phyloP scores from a whole-genome alignment of 35 echinoderm and acorn worm species.

The Patiria miniata region DNA sequence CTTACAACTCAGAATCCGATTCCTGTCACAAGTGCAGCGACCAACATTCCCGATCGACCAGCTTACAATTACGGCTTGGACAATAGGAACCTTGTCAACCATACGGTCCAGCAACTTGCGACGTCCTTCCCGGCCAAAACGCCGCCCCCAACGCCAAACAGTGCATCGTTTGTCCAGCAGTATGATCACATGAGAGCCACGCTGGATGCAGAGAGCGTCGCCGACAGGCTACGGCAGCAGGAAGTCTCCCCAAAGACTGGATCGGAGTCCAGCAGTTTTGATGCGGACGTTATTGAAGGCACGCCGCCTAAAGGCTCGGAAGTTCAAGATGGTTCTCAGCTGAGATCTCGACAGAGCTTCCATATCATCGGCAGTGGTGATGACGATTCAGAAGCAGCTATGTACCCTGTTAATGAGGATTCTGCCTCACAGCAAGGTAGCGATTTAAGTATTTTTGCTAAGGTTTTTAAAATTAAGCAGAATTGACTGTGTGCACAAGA shows the following conservation, averaged over 20 bases:
- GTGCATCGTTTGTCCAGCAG: constrained; percentile 46
- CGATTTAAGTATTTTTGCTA: too few species aligned
- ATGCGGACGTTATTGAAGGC: not conserved
- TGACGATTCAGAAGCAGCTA: constrained; percentile 66
- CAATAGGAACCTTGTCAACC: not conserved
- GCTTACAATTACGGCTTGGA: not conserved
- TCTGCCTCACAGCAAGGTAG: constrained; percentile 41
- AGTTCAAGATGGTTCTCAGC: not conserved
- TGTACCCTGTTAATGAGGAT: constrained; percentile 75
- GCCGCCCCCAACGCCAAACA: constrained; percentile 82
- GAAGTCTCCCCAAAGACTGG: constrained; percentile 2
- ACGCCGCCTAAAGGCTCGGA: not conserved
- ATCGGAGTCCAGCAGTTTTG: constrained; percentile 2
- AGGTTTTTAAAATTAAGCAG: too few species aligned
- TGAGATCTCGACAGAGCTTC: constrained; percentile 54
- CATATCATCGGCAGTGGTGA: constrained; percentile 68
- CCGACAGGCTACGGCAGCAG: constrained; percentile 61
- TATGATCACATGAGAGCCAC: constrained; percentile 59
- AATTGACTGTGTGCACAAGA: too few species aligned
- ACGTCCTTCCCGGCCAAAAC: constrained; percentile 85
- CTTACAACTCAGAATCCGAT: not conserved
- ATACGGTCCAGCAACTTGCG: not conserved
- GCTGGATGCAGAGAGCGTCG: constrained; percentile 63
- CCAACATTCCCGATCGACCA: constrained; percentile 8
- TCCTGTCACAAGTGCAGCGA: not conserved